phyloP scores from a whole-genome alignment of 2,888 invertebrate species.

The Tanytarsus gracilentus region DNA sequence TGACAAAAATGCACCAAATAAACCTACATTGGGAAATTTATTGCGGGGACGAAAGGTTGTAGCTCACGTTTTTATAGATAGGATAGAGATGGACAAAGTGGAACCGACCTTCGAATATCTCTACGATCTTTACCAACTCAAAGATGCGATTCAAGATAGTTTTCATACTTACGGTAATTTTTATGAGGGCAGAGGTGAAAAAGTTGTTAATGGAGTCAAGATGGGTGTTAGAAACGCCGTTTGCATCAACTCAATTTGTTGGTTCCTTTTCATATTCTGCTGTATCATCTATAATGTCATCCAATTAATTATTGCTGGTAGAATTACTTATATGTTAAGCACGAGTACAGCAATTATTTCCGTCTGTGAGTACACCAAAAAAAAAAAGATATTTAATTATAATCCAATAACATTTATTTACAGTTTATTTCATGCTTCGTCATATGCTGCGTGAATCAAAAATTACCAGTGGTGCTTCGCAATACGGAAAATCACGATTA shows the following conservation, averaged over 20 bases:
- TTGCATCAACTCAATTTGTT: slow-evolving; percentile 55
- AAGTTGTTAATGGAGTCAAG: slow-evolving; percentile 49
- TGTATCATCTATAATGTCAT: slow-evolving; percentile 62
- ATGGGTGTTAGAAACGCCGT: slow-evolving; percentile 52
- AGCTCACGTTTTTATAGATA: slow-evolving; percentile 61
- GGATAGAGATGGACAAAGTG: slow-evolving; percentile 65
- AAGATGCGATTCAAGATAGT: slow-evolving; percentile 67
- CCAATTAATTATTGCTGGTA: slow-evolving; percentile 61
- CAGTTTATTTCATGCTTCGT: slow-evolving; percentile 62
- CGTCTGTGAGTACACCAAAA: slow-evolving; percentile 53
- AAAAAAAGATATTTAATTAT: slow-evolving; percentile 16
- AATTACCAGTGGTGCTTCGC: slow-evolving; percentile 67
- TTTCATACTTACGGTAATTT: slow-evolving; percentile 65
- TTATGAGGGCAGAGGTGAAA: slow-evolving; percentile 58
- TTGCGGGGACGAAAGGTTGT: slow-evolving; percentile 57
- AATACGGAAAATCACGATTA: slow-evolving; percentile 48
- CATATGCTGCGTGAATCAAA: slow-evolving; percentile 68
- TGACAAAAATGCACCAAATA: slow-evolving; percentile 48
- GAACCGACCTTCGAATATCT: slow-evolving; percentile 3
- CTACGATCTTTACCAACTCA: slow-evolving; percentile 33
- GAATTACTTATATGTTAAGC: slow-evolving; percentile 57
- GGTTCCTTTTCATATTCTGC: slow-evolving; percentile 56
- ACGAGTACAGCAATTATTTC: slow-evolving; percentile 53
- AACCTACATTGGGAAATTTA: slow-evolving; percentile 60
- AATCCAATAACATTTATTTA: slow-evolving; percentile 38